Conservation (phyloP, 1,140 invertebrate genomes). For the Drosophila aff. region DNA sequence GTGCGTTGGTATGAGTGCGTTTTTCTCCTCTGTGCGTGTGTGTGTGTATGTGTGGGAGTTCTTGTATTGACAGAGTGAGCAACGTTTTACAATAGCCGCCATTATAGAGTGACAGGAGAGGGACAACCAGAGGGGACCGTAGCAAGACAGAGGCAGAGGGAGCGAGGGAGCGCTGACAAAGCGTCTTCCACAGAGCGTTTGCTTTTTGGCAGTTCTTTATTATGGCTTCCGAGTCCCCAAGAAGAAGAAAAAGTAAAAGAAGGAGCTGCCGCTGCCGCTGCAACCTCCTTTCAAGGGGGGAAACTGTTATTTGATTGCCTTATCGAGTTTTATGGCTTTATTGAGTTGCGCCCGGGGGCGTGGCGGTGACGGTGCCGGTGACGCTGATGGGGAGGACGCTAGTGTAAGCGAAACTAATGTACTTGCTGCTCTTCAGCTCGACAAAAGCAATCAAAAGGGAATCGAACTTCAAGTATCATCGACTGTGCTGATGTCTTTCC, state of each 20-base stretch:
- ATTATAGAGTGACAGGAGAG: slow-evolving; percentile 41
- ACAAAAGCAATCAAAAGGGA: slow-evolving; percentile 51
- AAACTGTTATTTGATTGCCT: slow-evolving; percentile 68
- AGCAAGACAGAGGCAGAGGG: slow-evolving; percentile 2
- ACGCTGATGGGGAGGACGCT: slow-evolving; percentile 1
- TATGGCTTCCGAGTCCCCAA: slow-evolving; percentile 61
- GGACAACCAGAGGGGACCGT: slow-evolving; percentile 1
- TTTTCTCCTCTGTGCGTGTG: slow-evolving; percentile 6
- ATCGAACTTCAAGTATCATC: slow-evolving; percentile 54
- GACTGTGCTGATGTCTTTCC: slow-evolving; percentile 14
- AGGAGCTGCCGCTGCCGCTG: slow-evolving; percentile 20
- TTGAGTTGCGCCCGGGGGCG: slow-evolving; percentile 66
- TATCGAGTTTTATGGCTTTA: slow-evolving; percentile 80
- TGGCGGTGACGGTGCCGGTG: slow-evolving; percentile 25
- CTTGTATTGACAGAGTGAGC: slow-evolving; percentile 56
- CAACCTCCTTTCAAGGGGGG: slow-evolving; percentile 12
- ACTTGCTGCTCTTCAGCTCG: slow-evolving; percentile 53
- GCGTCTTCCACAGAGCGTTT: slow-evolving; percentile 57
- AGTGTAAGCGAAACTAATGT: slow-evolving; percentile 64
- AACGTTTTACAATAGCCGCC: slow-evolving; percentile 54
- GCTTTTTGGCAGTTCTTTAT: slow-evolving; percentile 79
- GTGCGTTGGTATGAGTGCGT: slow-evolving; percentile 18
- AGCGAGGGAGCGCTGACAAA: slow-evolving; percentile 52
- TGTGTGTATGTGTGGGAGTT: slow-evolving; percentile 56
- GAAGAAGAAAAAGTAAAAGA: neutral